phyloP scores from a whole-genome alignment of 2,113 vertebrate species.

The Myotis brandtii region DNA sequence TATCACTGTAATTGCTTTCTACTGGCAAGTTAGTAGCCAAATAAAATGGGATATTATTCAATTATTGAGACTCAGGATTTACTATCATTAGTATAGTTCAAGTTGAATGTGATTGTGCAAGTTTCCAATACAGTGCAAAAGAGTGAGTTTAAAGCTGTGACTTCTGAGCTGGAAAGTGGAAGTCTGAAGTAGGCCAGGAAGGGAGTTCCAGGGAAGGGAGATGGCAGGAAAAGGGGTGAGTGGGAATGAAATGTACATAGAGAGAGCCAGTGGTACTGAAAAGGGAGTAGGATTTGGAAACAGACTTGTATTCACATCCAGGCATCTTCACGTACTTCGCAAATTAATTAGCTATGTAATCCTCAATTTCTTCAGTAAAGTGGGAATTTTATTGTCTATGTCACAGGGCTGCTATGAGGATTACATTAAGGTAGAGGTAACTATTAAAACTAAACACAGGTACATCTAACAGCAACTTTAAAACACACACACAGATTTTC shows the following conservation, averaged over 20 bases:
- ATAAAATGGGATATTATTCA: conserved; percentile 69
- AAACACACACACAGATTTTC: conserved; percentile 15
- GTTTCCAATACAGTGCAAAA: neutral
- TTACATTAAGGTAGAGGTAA: neutral
- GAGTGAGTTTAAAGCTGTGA: neutral
- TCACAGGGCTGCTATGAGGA: neutral
- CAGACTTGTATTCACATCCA: neutral
- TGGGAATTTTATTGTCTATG: neutral
- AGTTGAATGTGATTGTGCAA: neutral
- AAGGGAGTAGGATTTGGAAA: neutral
- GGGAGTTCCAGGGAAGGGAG: neutral
- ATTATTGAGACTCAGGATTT: conserved; percentile 54
- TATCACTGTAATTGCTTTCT: conserved; percentile 62
- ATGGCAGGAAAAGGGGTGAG: neutral
- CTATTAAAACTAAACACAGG: neutral
- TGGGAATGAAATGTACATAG: neutral
- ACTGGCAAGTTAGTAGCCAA: conserved; percentile 69
- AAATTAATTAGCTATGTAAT: neutral
- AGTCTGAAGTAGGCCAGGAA: neutral
- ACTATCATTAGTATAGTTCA: neutral
- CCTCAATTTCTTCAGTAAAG: neutral
- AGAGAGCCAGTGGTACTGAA: neutral
- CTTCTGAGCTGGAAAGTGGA: neutral
- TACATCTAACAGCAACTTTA: neutral
- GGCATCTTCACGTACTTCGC: neutral